A percentile compares a stretch with the other conserved stretches of the same genome.
phyloP scores from a whole-genome alignment of 2,113 vertebrate genomes.

The Oenanthe melanoleuca region DNA sequence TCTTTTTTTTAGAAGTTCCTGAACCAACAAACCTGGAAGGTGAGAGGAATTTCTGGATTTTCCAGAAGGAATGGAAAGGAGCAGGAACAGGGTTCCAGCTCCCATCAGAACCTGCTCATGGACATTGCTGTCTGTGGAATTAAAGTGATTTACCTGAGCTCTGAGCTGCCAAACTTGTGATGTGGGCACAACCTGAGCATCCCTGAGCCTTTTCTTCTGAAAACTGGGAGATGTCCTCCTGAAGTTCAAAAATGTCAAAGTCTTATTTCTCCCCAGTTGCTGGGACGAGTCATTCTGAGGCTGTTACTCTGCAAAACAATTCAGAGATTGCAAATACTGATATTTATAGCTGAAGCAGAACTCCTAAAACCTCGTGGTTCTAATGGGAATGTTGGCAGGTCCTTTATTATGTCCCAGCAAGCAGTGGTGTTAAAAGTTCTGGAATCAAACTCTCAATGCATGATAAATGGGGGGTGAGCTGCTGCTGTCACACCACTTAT shows the following conservation, averaged over 20 bases:
- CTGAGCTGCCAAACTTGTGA: background rate
- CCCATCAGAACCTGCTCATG: background rate
- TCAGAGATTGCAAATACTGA: background rate
- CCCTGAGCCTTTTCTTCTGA: background rate
- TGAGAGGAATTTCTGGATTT: background rate
- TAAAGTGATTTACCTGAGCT: background rate
- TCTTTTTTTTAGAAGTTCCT: background rate
- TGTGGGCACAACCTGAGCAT: background rate
- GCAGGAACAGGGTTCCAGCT: background rate
- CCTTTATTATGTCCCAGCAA: background rate
- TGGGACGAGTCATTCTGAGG: background rate
- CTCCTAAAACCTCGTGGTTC: background rate
- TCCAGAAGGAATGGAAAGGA: background rate
- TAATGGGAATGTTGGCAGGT: conserved; percentile 46
- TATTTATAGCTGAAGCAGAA: conserved; percentile 1
- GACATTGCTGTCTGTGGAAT: background rate
- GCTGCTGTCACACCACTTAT: background rate
- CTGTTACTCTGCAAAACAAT: conserved; percentile 9
- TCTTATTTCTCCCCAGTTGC: background rate
- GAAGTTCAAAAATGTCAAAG: background rate
- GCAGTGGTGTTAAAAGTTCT: conserved; percentile 26
- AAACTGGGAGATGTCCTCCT: background rate
- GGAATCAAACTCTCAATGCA: background rate
- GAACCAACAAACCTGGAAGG: background rate
- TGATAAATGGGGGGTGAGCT: conserved; percentile 37